These are phyloP conservation scores for Acleris emargana DNA, from an alignment of 2,888 invertebrate genomes.

Conservation along the genomic window DNA sequence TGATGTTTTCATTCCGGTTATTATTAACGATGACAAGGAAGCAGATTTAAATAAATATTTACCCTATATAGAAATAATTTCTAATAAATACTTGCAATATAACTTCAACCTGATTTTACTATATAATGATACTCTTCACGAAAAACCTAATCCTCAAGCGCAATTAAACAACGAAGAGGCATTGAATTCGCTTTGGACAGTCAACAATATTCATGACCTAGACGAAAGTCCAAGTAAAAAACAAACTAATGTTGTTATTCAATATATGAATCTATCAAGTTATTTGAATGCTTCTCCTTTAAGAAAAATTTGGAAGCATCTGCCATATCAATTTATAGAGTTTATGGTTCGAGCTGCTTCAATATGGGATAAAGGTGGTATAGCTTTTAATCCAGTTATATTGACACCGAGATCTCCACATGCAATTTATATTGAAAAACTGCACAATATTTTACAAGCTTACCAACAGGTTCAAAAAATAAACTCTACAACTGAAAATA, in stretches of 20 bases:
- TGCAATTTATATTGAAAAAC: slow-evolving; percentile 57
- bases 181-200: slow-evolving; percentile 59
- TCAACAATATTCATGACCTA: slow-evolving; percentile 43
- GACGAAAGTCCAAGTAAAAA: slow-evolving; percentile 33
- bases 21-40: slow-evolving; percentile 53
- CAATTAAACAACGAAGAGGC: slow-evolving; percentile 66
- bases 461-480: slow-evolving; percentile 43
- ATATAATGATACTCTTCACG: slow-evolving; percentile 57
- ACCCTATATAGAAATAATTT: slow-evolving; percentile 59
- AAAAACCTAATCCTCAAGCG: slow-evolving; percentile 46
- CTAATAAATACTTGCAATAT: slow-evolving; percentile 57
- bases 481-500: neutral
- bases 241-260: slow-evolving; percentile 51
- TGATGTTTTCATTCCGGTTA: slow-evolving; percentile 66
- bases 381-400: slow-evolving; percentile 66
- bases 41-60: slow-evolving; percentile 57
- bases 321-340: slow-evolving; percentile 59
- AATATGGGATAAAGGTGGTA: slow-evolving; percentile 75
- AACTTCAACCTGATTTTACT: slow-evolving; percentile 64
- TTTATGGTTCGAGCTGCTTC: slow-evolving; percentile 66
- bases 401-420: slow-evolving; percentile 58
- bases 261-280: slow-evolving; percentile 55
- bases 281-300: slow-evolving; percentile 67
- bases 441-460: slow-evolving; percentile 55
- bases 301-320: slow-evolving; percentile 57